These are phyloP conservation scores for Erpetoichthys calabaricus DNA, from an alignment of 2,797 vertebrate species.

Conservation along the genomic window DNA sequence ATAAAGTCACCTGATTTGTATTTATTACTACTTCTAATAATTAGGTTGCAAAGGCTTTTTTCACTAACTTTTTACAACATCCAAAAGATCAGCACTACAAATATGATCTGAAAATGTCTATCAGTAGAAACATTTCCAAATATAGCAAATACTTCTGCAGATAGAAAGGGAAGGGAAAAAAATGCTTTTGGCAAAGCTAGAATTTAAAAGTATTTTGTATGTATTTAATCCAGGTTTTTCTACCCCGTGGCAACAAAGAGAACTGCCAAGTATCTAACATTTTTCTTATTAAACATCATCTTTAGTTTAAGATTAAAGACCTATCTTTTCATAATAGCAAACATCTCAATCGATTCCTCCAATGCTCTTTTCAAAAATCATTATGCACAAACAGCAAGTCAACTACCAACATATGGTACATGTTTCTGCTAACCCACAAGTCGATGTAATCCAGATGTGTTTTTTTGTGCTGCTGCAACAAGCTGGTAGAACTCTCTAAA, in stretches of 20 bases:
- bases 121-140: slow-evolving; percentile 4
- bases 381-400: background rate
- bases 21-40: too few relatives aligned
- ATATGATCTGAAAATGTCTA: too few relatives aligned
- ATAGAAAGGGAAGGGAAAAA: background rate
- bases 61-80: too few relatives aligned
- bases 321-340: slow-evolving; percentile 6
- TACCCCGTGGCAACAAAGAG: background rate
- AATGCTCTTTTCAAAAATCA: background rate
- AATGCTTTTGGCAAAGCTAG: slow-evolving; percentile 1
- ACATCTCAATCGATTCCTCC: background rate
- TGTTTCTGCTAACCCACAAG: background rate
- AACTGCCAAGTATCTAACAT: background rate
- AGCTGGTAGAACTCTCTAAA: background rate
- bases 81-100: too few relatives aligned
- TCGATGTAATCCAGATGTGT: slow-evolving; percentile 12
- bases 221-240: background rate
- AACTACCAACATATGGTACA: slow-evolving; percentile 3
- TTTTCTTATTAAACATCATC: background rate
- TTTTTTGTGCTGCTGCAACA: background rate
- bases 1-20: too few relatives aligned
- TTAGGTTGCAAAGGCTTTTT: too few relatives aligned
- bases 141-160: slow-evolving; percentile 2
- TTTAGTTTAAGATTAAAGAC: slow-evolving; percentile 4
- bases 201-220: background rate